Base-by-base conservation (phyloP, 2,797 vertebrate species). In the Pangasius djambal region DNA sequence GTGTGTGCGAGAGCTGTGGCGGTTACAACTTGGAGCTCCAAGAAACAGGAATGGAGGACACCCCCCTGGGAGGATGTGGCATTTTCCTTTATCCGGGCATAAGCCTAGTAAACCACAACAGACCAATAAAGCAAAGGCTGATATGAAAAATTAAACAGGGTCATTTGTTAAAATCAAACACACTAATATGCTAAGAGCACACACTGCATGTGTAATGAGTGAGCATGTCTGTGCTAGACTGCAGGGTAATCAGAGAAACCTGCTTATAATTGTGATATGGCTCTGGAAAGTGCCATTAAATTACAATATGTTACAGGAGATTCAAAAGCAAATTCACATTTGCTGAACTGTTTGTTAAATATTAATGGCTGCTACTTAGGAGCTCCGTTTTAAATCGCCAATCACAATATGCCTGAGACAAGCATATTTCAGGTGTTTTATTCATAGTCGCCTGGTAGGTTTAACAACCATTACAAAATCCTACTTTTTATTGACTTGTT, bases 131-230 rank as follows among this genome's bases (percentile, higher is more conserved):
- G 86, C 85, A 85, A 88, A 86, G 70, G 86, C 88, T 86, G 90
- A 88, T 90, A 89, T 92, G 91, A 90, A 92, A 48, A 91, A 92
- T 90, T 91, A 90, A 91, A 92, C 89, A 92, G 88, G 90, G 85
- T 89, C 87, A 90, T 92, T 91, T 89, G 90, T 88, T 92, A 88
- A 92, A 92, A 92, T 91, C 91, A 92, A 92, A 92, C 92, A 91
- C 88, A 82, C 87, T 89, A 86, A 88, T 88, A 90, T 31, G 85
- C 90, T 89, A 88, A 72, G 86, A 89, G 89, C 63, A 67, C 79
- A 86, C 72, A 83, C 31, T 81, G 86, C 52, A 81, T 84, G 59
- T 87, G 40, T 37, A 67, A 83, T n/a, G 79, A 50, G 31, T 59
- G 78, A 20, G 55, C 70, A 40, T 83, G 28, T 85, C 72, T 90